phyloP scores from a whole-genome alignment of 2,113 vertebrate species.

The Arenaria interpres region DNA sequence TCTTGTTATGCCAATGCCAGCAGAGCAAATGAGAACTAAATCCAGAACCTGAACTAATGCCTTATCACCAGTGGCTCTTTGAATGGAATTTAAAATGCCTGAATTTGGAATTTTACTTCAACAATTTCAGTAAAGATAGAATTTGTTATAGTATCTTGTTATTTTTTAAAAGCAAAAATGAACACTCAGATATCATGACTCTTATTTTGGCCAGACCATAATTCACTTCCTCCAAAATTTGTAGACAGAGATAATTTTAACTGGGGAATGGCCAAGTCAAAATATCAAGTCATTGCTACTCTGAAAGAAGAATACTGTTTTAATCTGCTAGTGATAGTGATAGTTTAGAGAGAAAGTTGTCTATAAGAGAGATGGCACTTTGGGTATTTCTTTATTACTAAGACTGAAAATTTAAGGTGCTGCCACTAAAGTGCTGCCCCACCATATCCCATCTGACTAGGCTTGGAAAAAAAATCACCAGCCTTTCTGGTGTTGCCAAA shows the following conservation, averaged over 20 bases:
- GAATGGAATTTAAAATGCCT: background rate
- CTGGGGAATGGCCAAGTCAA: background rate
- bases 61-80: background rate
- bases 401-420: background rate
- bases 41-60: background rate
- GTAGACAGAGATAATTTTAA: background rate
- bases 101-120: background rate
- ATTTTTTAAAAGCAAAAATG: background rate
- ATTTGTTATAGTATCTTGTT: background rate
- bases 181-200: background rate
- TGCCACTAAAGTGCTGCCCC: background rate
- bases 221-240: background rate
- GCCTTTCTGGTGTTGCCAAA: background rate
- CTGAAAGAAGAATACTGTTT: background rate
- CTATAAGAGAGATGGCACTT: background rate
- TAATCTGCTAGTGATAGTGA: background rate
- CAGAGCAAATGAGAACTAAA: background rate
- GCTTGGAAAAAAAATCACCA: background rate
- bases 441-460: background rate
- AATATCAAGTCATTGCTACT: background rate
- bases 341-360: background rate
- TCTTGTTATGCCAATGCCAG: background rate
- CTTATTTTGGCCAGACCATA: background rate
- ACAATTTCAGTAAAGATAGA: background rate
- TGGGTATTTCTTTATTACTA: background rate